Percentiles rank a stretch among this genome's conserved stretches.
Conservation (phyloP, 2,888 invertebrate species). For the Eilema depressum region DNA sequence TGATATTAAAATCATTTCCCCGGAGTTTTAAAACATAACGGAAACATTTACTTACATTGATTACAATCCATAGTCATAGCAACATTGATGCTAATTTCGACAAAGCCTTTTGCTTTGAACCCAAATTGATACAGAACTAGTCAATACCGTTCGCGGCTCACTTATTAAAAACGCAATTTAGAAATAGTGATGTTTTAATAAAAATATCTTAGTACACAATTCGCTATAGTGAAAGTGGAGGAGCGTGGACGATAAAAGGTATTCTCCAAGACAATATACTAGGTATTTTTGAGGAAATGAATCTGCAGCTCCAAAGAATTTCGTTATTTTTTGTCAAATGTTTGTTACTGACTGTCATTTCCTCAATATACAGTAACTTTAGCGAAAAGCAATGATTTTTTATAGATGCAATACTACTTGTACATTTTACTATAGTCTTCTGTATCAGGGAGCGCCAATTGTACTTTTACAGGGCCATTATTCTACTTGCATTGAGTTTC, state of each 20-base stretch:
- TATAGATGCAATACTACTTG: slow-evolving; percentile 49
- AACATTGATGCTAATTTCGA: slow-evolving; percentile 17
- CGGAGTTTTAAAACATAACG: no score
- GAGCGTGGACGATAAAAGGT: slow-evolving; percentile 37
- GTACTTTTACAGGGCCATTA: neutral
- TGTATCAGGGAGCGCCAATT: slow-evolving; percentile 11
- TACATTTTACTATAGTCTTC: slow-evolving; percentile 59
- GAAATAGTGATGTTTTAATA: slow-evolving; percentile 29
- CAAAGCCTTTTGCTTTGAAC: slow-evolving; percentile 22
- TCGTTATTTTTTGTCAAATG: slow-evolving; percentile 3
- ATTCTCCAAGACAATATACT: slow-evolving; percentile 58
- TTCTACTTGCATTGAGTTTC: no score
- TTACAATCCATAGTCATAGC: neutral
- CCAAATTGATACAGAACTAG: slow-evolving; percentile 36
- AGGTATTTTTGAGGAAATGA: slow-evolving; percentile 52
- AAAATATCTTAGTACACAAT: slow-evolving; percentile 20
- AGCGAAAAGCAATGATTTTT: slow-evolving; percentile 45
- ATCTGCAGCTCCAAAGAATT: slow-evolving; percentile 9
- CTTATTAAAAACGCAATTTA: slow-evolving; percentile 51
- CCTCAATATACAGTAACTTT: slow-evolving; percentile 45
- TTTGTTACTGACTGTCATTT: slow-evolving; percentile 34
- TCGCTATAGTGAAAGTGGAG: slow-evolving; percentile 30
- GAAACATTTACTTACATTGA: no score
- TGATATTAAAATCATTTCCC: no score
- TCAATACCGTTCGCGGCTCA: slow-evolving; percentile 38